Evolutionary conservation across 2,797 vertebrate genomes (phyloP).

Genomic region (Sebastes matsubarae): DNA sequence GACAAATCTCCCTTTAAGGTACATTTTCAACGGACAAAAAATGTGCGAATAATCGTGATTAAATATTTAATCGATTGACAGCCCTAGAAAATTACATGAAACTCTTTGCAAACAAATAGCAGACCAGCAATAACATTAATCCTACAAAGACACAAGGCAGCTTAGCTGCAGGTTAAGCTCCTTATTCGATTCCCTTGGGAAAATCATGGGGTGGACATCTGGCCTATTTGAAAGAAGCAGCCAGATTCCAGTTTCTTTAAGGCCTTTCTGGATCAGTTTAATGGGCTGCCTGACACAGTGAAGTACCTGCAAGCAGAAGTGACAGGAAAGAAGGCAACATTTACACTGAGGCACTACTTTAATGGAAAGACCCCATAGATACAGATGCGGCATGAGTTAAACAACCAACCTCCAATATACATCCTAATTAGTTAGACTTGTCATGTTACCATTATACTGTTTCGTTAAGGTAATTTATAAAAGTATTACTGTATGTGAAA

Average conservation of each 20-base stretch:
- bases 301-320: no score
- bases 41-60: no score
- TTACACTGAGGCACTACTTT: no score
- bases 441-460: neutral
- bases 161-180: no score
- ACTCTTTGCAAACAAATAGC: neutral
- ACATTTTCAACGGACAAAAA: rapidly evolving
- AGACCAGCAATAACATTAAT: neutral
- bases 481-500: neutral
- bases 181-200: no score
- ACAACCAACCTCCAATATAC: neutral
- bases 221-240: neutral
- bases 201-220: no score
- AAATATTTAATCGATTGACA: no score
- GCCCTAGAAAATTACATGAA: neutral
- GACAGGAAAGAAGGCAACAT: no score
- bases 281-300: no score
- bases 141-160: neutral
- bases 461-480: neutral
- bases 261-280: neutral
- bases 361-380: no score
- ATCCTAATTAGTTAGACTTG: neutral
- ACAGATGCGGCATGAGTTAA: neutral
- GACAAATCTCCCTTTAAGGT: no score
- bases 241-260: neutral